phyloP scores from a whole-genome alignment of 92 coral and sea anemone species.

The Epizoanthus fatuus region DNA sequence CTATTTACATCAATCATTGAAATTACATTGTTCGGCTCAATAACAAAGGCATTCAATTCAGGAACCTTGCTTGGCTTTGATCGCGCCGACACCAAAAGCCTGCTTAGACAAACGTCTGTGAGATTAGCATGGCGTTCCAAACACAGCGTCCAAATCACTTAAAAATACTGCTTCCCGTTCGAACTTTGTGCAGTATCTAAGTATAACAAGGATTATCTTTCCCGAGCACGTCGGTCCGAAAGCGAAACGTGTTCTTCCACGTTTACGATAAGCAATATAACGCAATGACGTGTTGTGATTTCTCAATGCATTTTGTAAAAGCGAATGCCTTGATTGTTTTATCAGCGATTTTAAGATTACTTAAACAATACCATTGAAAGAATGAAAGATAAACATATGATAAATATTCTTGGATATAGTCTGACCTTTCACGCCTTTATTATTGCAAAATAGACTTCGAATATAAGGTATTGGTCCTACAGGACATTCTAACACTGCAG shows the following conservation, averaged over 20 bases:
- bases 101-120: background rate
- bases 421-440: too few species aligned
- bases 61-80: constrained; percentile 14
- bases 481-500: too few species aligned
- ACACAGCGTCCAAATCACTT: background rate
- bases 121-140: constrained; percentile 18
- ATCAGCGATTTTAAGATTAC: constrained; percentile 26
- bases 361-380: constrained; percentile 23
- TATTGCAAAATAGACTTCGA: too few species aligned
- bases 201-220: background rate
- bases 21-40: constrained; percentile 10
- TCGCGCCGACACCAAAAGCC: constrained; percentile 27
- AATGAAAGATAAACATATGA: constrained; percentile 2
- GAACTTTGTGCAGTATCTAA: background rate
- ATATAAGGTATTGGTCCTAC: too few species aligned
- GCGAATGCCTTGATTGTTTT: constrained; percentile 11
- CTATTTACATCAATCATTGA: constrained; percentile 31
- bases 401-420: too few species aligned
- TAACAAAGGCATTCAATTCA: constrained; percentile 20
- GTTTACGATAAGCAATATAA: background rate
- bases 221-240: background rate
- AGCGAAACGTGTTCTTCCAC: background rate
- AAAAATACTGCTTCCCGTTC: background rate
- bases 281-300: background rate
- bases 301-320: background rate